Evolutionary conservation across 2,888 invertebrate genomes (phyloP), one percentile per base, ranked within the genome.

Genomic region (Synanthedon myopaeformis): DNA sequence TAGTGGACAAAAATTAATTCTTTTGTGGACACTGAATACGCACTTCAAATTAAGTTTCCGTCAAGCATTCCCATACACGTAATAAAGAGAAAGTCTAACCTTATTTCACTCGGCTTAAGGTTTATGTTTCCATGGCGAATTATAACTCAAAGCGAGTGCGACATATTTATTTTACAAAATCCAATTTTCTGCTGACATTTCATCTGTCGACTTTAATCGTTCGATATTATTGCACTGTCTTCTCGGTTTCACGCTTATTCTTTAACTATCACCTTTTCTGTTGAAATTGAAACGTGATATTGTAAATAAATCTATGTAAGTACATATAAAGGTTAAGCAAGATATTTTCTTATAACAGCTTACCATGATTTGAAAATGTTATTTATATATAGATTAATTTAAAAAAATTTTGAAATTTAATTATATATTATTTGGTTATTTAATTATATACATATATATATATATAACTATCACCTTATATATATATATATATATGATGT

Each of bases 111-210:
- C 0, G 0, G 0, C 0, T 51, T 58, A 72, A 58, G 63, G 68
- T 65, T 57, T 57, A 57, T 57, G 72, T 72, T 76, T 42, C 56
- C 42, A 10, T 48, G 56, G 53, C 56, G 23, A 35, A 51, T 54
- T 55, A 66, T 73, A 73, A 76, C 75, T 76, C 74, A 75, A 79
- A 76, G 75, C 74, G 72, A 76, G 77, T 76, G 76, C 75, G 84
- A 85, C 85, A 85, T 85, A 84, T 87, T 87, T 87, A 87, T 86
- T 86, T 85, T 84, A 80, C 82, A 70, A 84, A 87, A 87, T 87
- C 87, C 87, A 86, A 87, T 87, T 87, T 87, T 86, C 85, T 85
- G 85, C 85, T 80, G 87, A 85, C 87, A 82, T 84, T 77, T 85
- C 83, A 84, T 81, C 85, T 86, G 87, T 87, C 86, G 82, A 75